phyloP scores from a whole-genome alignment of 2,888 invertebrate genomes.

The Pseudanteris insignis region DNA sequence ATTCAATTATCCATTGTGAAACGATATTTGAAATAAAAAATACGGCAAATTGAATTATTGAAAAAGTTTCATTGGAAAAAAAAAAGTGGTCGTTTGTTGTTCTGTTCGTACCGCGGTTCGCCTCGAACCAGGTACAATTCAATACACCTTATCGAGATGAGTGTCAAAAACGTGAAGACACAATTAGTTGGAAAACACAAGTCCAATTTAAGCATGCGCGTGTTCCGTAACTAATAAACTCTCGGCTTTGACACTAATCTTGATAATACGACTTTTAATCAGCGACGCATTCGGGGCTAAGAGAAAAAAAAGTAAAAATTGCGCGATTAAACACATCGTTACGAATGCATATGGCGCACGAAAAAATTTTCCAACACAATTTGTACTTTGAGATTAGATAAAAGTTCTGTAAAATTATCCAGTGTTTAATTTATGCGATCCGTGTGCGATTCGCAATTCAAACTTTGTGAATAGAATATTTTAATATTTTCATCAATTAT shows the following conservation, averaged over 20 bases:
- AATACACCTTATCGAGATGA: constrained; percentile 14
- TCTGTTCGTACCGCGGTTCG: too few relatives aligned
- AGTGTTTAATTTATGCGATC: too few relatives aligned
- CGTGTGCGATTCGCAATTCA: too few relatives aligned
- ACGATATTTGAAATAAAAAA: too few relatives aligned
- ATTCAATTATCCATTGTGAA: too few relatives aligned
- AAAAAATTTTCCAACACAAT: constrained; percentile 9
- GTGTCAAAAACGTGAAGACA: constrained; percentile 21
- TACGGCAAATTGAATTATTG: too few relatives aligned
- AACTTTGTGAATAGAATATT: too few relatives aligned
- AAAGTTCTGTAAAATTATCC: too few relatives aligned
- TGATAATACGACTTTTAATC: constrained; percentile 27
- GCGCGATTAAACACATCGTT: constrained; percentile 18
- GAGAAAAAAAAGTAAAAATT: constrained; percentile 22
- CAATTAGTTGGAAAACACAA: constrained; percentile 23
- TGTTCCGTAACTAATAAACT: constrained; percentile 28
- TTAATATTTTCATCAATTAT: too few relatives aligned
- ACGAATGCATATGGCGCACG: constrained; percentile 16
- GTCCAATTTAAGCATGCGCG: constrained; percentile 20
- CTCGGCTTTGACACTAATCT: constrained; percentile 19
- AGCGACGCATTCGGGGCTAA: constrained; percentile 11
- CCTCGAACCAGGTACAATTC: constrained; percentile 1
- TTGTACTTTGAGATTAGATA: too few relatives aligned
- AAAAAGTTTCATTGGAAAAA: too few relatives aligned
- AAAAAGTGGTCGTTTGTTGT: too few relatives aligned